phyloP scores from a whole-genome alignment of 2,888 invertebrate genomes.

The Stenichneumon culpator region DNA sequence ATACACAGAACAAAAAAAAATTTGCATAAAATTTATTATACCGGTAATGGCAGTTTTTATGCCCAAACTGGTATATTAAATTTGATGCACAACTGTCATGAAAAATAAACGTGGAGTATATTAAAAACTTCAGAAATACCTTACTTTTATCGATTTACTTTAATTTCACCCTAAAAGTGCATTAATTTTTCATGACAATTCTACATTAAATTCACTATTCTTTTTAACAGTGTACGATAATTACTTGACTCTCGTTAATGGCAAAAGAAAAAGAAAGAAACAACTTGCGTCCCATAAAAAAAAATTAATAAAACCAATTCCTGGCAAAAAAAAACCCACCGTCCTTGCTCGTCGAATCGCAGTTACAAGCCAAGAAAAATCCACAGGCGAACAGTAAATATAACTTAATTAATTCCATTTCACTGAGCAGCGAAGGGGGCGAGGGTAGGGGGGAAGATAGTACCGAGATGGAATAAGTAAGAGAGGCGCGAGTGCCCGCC shows the following conservation, averaged over 20 bases:
- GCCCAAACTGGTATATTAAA: no score
- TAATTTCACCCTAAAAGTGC: no score
- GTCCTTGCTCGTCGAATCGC: constrained; percentile 53
- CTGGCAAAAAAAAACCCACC: constrained; percentile 50
- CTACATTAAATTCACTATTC: neutral
- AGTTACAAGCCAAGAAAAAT: constrained; percentile 57
- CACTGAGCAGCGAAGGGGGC: neutral
- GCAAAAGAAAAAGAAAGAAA: constrained; percentile 1
- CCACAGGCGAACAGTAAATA: constrained; percentile 61
- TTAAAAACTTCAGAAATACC: no score
- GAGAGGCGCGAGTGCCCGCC: neutral
- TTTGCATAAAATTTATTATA: no score
- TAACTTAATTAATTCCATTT: constrained; percentile 68
- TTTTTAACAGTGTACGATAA: neutral
- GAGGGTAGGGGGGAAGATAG: neutral
- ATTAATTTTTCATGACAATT: no score
- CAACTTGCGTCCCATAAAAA: neutral
- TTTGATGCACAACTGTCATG: no score
- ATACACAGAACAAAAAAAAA: no score
- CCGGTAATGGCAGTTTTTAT: no score
- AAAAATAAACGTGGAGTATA: no score
- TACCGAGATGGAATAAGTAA: neutral
- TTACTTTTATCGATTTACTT: no score
- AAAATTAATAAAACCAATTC: constrained; percentile 1
- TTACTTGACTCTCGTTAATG: neutral